Conservation (phyloP, 2,113 vertebrate species). For the Struthidea cinerea region DNA sequence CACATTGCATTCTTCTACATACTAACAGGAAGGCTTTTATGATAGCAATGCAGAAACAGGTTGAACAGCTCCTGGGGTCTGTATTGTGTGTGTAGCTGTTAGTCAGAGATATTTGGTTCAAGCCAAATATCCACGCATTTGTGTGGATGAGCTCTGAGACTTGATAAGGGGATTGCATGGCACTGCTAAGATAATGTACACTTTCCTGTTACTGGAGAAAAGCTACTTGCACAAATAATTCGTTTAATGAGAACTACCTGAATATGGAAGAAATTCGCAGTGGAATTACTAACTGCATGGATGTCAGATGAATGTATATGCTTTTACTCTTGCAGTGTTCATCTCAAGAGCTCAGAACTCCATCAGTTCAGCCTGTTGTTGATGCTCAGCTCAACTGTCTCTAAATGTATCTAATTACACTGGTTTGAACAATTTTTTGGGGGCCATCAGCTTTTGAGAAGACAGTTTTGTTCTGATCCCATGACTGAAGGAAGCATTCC, state of each 20-base stretch:
- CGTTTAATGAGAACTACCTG: not conserved
- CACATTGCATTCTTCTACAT: fast-evolving
- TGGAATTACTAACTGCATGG: not conserved
- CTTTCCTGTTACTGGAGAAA: not conserved
- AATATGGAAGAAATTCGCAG: not conserved
- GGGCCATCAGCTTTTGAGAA: not conserved
- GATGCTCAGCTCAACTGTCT: not conserved
- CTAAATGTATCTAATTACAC: not conserved
- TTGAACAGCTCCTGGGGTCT: not conserved
- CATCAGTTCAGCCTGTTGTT: not conserved
- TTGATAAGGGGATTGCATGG: not conserved
- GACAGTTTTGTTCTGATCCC: not conserved
- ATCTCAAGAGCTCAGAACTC: not conserved
- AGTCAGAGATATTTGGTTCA: not conserved
- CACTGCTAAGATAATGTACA: not conserved
- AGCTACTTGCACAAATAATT: not conserved
- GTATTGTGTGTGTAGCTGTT: not conserved
- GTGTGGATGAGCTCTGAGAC: not conserved
- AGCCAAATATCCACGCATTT: not conserved
- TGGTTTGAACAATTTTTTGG: not conserved
- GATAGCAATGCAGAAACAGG: not conserved
- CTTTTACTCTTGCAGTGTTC: not conserved
- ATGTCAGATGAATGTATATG: not conserved
- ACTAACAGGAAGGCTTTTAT: not conserved
- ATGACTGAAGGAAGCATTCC: not conserved